A percentile compares a stretch with the other conserved stretches of the same genome.
Conservation (phyloP, 2,113 vertebrate species). For the Urocitellus parryii region DNA sequence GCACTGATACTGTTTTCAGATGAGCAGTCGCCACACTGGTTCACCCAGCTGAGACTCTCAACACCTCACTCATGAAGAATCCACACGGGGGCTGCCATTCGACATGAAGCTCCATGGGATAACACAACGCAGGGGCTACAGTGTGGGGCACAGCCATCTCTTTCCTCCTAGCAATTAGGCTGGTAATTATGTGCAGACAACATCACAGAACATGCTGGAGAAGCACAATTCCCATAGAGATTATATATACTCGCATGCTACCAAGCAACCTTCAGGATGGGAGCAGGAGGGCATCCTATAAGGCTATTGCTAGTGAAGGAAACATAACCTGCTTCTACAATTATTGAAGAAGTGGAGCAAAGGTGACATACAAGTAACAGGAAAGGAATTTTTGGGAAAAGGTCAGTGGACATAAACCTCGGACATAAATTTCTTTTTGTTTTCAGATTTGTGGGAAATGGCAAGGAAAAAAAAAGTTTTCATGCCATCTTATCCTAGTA, state of each 20-base stretch:
- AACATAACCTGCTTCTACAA: not conserved
- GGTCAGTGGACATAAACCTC: not conserved
- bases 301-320: not conserved
- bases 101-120: not conserved
- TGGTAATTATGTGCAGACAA: not conserved
- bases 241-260: too few relatives aligned
- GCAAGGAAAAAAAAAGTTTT: not conserved
- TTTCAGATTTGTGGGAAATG: slow-evolving; percentile 10
- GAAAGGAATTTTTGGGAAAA: not conserved
- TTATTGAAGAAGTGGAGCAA: not conserved
- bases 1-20: not conserved
- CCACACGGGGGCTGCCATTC: rapidly evolving
- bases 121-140: not conserved
- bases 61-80: too few relatives aligned
- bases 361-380: not conserved
- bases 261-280: not conserved
- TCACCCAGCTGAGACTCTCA: not conserved
- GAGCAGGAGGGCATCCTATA: not conserved
- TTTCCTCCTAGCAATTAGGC: not conserved
- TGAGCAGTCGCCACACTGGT: rapidly evolving
- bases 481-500: not conserved
- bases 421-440: not conserved
- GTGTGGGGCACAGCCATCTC: not conserved
- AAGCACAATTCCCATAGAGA: not conserved
- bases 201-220: not conserved